Evolutionary conservation across 2,113 vertebrate genomes (phyloP).

Genomic region (Apteryx mantelli): DNA sequence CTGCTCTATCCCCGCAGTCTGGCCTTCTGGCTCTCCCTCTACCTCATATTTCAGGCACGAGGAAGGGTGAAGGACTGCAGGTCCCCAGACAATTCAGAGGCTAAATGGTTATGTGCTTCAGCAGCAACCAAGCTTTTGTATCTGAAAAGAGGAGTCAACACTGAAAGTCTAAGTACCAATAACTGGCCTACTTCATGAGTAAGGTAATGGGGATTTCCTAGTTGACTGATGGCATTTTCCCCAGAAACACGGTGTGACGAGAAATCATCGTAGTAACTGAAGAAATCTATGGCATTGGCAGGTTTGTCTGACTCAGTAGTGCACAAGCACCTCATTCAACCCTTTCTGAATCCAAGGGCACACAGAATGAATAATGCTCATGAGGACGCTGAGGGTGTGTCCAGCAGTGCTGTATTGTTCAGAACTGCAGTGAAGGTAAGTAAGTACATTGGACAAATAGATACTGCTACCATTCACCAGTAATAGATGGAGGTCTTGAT

Average conservation of each 20-base stretch:
- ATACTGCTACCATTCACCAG: neutral
- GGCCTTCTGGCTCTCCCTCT: neutral
- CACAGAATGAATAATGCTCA: neutral
- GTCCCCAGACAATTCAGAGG: neutral
- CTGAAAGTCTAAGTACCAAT: neutral
- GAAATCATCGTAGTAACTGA: neutral
- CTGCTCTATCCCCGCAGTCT: neutral
- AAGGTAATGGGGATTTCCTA: neutral
- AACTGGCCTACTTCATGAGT: neutral
- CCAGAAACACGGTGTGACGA: neutral
- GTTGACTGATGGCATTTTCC: neutral
- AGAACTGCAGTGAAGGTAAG: neutral
- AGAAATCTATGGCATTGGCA: neutral
- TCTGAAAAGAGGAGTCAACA: neutral
- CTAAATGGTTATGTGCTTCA: neutral
- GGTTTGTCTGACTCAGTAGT: neutral
- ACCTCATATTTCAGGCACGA: neutral
- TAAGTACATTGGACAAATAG: neutral
- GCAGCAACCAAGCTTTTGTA: neutral
- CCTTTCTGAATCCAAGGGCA: neutral
- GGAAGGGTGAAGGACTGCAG: neutral
- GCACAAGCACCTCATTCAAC: neutral
- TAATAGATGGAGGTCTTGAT: neutral
- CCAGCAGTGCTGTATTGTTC: neutral
- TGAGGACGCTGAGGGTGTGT: neutral